Conservation (phyloP, 2,113 vertebrate genomes). For the Erythrolamprus reginae region DNA sequence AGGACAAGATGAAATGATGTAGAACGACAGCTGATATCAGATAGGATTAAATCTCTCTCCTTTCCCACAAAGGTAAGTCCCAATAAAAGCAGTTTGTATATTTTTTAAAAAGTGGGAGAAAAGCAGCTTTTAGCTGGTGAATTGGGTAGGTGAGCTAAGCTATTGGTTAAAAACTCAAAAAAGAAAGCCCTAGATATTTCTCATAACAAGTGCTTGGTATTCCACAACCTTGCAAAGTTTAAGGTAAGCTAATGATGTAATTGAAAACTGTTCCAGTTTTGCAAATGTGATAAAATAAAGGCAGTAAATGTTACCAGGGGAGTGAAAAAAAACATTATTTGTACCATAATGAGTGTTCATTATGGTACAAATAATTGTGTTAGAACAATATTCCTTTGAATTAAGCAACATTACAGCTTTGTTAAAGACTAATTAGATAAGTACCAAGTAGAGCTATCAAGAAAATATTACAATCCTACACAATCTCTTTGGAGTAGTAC, state of each 20-base stretch:
- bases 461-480: background rate
- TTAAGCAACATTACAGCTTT: background rate
- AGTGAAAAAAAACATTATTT: background rate
- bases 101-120: background rate
- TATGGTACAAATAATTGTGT: background rate
- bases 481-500: background rate
- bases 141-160: background rate
- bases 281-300: background rate
- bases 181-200: background rate
- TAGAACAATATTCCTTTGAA: background rate
- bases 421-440: background rate
- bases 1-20: background rate
- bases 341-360: background rate
- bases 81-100: background rate
- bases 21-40: background rate
- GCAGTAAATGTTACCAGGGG: background rate
- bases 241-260: background rate
- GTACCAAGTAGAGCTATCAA: background rate
- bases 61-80: background rate
- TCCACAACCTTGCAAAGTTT: background rate
- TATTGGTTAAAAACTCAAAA: background rate
- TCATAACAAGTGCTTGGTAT: background rate
- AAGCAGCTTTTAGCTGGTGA: background rate
- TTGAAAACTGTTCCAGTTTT: background rate
- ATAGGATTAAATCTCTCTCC: background rate